Percentiles rank a stretch among this genome's conserved stretches.
Conservation (phyloP, 2,888 invertebrate genomes). For the Cheilosia vernalis region DNA sequence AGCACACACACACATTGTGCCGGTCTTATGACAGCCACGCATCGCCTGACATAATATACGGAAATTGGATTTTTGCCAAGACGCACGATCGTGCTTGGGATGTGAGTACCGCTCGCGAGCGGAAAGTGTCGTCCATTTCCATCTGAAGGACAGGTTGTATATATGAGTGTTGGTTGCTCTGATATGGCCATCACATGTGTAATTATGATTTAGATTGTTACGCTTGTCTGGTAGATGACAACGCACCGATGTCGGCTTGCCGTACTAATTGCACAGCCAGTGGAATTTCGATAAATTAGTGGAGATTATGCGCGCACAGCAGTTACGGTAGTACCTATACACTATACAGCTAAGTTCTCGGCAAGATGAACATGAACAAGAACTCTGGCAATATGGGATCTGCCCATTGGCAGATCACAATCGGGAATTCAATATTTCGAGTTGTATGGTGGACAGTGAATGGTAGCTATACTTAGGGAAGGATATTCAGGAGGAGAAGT, state of each 20-base stretch:
- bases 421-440: no score
- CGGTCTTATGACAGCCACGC: constrained; percentile 68
- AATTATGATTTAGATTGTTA: constrained; percentile 70
- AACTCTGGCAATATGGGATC: no score
- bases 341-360: not conserved
- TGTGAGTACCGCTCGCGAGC: constrained; percentile 41
- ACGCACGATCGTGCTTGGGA: constrained; percentile 60
- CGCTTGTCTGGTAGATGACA: constrained; percentile 52
- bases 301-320: constrained; percentile 27
- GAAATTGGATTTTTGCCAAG: constrained; percentile 70
- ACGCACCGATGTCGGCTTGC: constrained; percentile 15
- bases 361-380: not conserved
- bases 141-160: constrained; percentile 39
- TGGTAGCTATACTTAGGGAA: no score
- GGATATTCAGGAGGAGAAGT: no score
- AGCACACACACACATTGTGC: not conserved
- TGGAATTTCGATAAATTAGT: constrained; percentile 49
- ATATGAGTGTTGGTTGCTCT: constrained; percentile 24
- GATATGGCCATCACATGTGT: constrained; percentile 59
- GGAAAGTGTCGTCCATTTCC: constrained; percentile 24
- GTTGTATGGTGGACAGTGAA: no score
- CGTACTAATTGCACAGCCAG: constrained; percentile 53
- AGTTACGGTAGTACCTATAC: constrained; percentile 27
- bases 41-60: constrained; percentile 71
- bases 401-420: no score